Evolutionary conservation across 2,797 vertebrate genomes (phyloP), one percentile per base, ranked within the genome.

Genomic region (Selene dorsalis): DNA sequence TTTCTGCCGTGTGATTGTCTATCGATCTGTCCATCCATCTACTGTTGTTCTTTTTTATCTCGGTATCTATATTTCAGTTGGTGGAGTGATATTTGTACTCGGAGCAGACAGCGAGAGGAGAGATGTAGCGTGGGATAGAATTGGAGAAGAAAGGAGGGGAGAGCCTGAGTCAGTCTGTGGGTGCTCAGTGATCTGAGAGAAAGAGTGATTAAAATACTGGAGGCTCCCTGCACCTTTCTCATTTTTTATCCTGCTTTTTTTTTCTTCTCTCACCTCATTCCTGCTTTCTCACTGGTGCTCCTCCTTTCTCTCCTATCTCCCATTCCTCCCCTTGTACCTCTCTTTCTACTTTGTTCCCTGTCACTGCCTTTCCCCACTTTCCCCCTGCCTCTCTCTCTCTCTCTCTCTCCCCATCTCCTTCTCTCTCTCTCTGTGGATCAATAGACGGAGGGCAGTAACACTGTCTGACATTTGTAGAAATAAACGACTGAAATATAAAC

Each of bases 401-500:
- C 71, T 72, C 74, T 69, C 77, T 61, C 70, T 52, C 57, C 63
- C 70, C 59, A 22, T 80, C 66, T 75, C 80, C 74, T 61, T 86
- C 63, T 75, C 84, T 86, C 63, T 75, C 84, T 88, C 84, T 87
- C 87, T 80, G 73, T 74, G 90, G 90, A 93, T 94, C 92, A 92
- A 93, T 94, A 92, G 91, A 88, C 81, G 81, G 87, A 85, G 88
- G 91, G 90, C 90, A 91, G 90, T 89, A 94, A 93, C 89, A 80
- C 88, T 89, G 88, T 91, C 86, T 93, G 93, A 94, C 93, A 91
- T 94, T 93, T 92, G 91, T 92, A 91, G 92, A 91, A 94, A 93
- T 93, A 94, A 94, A 93, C 91, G 89, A 91, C 85, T 89, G 90
- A 93, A 93, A 94, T 93, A 93, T 91, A 92, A 94, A 93, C 91